Evolutionary conservation across 2,888 invertebrate genomes (phyloP).

Genomic region (Zygothrica quintamaculata): DNA sequence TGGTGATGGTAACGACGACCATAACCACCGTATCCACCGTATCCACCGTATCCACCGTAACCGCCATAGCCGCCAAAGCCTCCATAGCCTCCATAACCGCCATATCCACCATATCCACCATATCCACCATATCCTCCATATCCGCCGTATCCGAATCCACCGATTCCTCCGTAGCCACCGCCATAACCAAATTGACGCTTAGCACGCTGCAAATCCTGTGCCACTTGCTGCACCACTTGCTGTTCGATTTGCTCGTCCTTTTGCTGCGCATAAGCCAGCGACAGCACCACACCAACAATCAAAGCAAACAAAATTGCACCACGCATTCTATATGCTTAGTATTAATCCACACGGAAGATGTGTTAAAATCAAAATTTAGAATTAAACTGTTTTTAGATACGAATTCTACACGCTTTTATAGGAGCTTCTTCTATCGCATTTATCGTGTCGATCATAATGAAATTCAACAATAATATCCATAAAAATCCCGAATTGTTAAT

Average conservation of each 20-base stretch:
- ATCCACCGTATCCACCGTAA: conserved; percentile 15
- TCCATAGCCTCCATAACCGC: conserved; percentile 25
- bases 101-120: conserved; percentile 13
- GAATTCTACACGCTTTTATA: conserved; percentile 54
- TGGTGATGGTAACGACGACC: conserved; percentile 5
- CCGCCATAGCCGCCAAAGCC: conserved; percentile 2
- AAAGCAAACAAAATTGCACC: conserved; percentile 47
- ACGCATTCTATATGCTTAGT: conserved; percentile 47
- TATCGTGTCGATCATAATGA: conserved; percentile 66
- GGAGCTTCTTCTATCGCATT: conserved; percentile 29
- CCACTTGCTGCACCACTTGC: conserved; percentile 6
- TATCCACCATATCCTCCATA: conserved; percentile 30
- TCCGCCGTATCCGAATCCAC: conserved; percentile 19
- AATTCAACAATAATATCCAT: conserved; percentile 67
- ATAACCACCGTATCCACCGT: conserved; percentile 17
- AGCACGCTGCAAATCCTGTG: conserved; percentile 33
- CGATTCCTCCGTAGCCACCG: conserved; percentile 11
- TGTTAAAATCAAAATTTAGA: conserved; percentile 30
- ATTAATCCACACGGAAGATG: conserved; percentile 19
- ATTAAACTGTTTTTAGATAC: conserved; percentile 48
- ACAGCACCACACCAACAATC: conserved; percentile 48
- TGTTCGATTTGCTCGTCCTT: conserved; percentile 6
- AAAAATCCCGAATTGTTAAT: conserved; percentile 58
- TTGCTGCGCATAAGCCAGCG: conserved; percentile 36
- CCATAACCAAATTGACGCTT: conserved; percentile 55